phyloP scores from a whole-genome alignment of 2,113 vertebrate species.

The Pterocles orientalis region DNA sequence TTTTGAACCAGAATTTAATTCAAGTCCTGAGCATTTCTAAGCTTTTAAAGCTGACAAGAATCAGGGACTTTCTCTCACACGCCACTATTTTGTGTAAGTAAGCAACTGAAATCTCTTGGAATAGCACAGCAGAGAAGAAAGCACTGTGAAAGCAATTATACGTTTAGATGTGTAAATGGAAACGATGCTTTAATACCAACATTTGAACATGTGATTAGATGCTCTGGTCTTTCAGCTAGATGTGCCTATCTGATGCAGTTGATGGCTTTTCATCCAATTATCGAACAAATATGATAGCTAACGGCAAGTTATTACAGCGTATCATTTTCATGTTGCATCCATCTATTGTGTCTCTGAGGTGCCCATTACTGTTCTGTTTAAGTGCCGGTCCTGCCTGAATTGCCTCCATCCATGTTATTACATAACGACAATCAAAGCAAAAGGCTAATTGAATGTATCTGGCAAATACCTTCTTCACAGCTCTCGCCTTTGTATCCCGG shows the following conservation, averaged over 20 bases:
- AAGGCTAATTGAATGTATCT: not conserved
- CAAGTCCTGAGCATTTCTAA: not conserved
- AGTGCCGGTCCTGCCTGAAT: not conserved
- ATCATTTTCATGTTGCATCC: constrained; percentile 34
- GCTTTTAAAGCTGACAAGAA: constrained; percentile 46
- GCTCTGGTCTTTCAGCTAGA: constrained; percentile 15
- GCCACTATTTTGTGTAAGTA: not conserved
- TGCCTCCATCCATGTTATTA: not conserved
- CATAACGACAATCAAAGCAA: not conserved
- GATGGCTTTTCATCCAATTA: constrained; percentile 35
- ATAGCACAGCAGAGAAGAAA: not conserved
- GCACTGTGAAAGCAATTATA: constrained; percentile 57
- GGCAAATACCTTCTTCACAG: constrained; percentile 92
- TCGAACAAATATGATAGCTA: constrained; percentile 38
- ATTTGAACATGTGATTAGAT: constrained; percentile 48
- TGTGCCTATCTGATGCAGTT: constrained; percentile 12
- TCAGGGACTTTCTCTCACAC: not conserved
- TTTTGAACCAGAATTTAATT: constrained; percentile 22
- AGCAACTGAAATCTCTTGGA: constrained; percentile 5
- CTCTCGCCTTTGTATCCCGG: constrained; percentile 97
- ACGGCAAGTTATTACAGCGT: constrained; percentile 22
- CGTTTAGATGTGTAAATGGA: constrained; percentile 38
- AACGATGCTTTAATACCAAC: constrained; percentile 42
- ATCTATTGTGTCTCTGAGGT: constrained; percentile 24
- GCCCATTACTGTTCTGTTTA: constrained; percentile 38